phyloP scores from a whole-genome alignment of 2,113 vertebrate species.

The Eulacestoma nigropectus region DNA sequence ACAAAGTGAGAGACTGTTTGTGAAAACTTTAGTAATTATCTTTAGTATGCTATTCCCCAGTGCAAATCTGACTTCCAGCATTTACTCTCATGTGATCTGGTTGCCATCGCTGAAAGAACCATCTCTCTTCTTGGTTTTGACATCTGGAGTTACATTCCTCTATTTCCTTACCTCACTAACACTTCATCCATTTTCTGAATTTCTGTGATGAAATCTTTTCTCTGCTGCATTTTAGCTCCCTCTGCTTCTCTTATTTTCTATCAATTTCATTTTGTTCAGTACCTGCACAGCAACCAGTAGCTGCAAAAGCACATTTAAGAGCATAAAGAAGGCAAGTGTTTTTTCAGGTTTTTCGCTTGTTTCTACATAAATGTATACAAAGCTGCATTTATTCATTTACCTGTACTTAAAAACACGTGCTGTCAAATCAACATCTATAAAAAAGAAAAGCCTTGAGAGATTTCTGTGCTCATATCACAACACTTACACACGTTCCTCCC shows the following conservation, averaged over 20 bases:
- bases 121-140: not conserved
- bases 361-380: not conserved
- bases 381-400: not conserved
- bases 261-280: not conserved
- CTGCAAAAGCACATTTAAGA: not conserved
- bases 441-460: not conserved
- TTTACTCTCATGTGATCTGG: not conserved
- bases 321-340: not conserved
- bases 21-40: not conserved
- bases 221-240: not conserved
- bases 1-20: not conserved
- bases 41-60: not conserved
- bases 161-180: not conserved
- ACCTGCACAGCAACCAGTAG: not conserved
- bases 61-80: not conserved
- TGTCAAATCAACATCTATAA: not conserved
- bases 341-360: rapidly evolving
- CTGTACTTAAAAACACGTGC: not conserved
- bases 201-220: not conserved
- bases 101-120: not conserved
- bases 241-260: not conserved
- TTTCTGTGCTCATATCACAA: not conserved
- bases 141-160: not conserved
- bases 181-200: not conserved
- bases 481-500: not conserved